phyloP scores from a whole-genome alignment of 2,797 vertebrate species.

The Enteromius radiatus region DNA sequence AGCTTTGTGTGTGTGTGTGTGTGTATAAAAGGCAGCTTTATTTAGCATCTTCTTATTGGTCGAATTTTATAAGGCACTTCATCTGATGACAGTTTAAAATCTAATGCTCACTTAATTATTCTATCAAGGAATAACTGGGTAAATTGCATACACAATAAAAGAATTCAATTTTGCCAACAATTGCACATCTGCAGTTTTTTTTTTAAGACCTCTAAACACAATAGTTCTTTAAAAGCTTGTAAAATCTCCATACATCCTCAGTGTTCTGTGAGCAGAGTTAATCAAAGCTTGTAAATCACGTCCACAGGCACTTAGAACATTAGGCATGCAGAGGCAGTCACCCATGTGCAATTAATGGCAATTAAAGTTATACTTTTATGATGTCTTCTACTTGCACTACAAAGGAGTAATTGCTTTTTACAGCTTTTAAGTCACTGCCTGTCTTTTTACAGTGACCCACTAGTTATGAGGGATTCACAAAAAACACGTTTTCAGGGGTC shows the following conservation, averaged over 20 bases:
- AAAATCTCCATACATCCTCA: slow-evolving; percentile 44
- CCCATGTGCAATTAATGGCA: slow-evolving; percentile 62
- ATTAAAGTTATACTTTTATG: slow-evolving; percentile 64
- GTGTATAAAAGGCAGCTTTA: neutral
- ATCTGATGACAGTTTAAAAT: neutral
- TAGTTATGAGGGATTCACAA: slow-evolving; percentile 87
- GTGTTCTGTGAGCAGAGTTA: slow-evolving; percentile 52
- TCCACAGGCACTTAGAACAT: slow-evolving; percentile 49
- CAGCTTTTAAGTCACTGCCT: slow-evolving; percentile 81
- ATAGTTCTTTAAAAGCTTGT: slow-evolving; percentile 44
- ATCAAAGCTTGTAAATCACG: slow-evolving; percentile 55
- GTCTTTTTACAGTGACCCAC: slow-evolving; percentile 82
- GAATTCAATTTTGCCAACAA: neutral
- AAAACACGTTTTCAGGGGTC: slow-evolving; percentile 58
- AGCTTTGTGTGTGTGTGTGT: slow-evolving; percentile 17
- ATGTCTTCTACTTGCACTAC: slow-evolving; percentile 67
- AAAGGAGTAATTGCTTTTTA: slow-evolving; percentile 86
- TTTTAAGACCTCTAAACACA: neutral
- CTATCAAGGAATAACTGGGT: neutral
- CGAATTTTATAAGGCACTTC: neutral
- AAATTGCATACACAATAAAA: neutral
- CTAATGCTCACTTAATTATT: neutral
- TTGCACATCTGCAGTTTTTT: neutral
- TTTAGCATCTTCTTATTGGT: neutral
- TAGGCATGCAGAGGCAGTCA: slow-evolving; percentile 57